These are phyloP conservation scores for Euschistus heros DNA, from an alignment of 1,140 invertebrate species.

Conservation along the genomic window DNA sequence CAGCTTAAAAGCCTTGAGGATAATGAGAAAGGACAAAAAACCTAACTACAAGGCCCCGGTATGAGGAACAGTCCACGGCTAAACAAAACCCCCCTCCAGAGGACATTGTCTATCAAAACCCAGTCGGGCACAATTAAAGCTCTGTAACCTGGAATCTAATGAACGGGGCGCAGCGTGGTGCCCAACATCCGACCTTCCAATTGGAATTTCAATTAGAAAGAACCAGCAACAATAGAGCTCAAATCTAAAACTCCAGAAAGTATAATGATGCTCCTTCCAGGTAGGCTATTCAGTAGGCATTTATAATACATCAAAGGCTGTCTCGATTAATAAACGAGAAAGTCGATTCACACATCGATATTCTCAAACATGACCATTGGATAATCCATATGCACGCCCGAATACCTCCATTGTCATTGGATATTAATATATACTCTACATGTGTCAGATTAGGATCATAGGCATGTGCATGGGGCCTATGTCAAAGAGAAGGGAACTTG, in stretches of 20 bases:
- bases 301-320: background rate
- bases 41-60: background rate
- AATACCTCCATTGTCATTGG: no score
- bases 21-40: background rate
- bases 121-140: background rate
- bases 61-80: background rate
- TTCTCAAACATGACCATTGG: no score
- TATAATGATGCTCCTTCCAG: background rate
- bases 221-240: background rate
- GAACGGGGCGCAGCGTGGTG: background rate
- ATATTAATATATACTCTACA: no score
- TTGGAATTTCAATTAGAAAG: constrained; percentile 3
- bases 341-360: no score
- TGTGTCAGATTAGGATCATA: no score
- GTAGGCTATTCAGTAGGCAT: background rate
- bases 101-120: constrained; percentile 5
- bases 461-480: no score
- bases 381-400: no score
- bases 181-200: background rate
- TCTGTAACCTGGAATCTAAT: background rate
- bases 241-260: constrained; percentile 4
- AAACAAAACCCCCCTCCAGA: background rate
- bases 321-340: background rate
- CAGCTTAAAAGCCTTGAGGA: background rate
- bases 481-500: no score